These are phyloP conservation scores for Teinopalpus imperialis DNA, from an alignment of 2,888 invertebrate genomes.

Conservation along the genomic window DNA sequence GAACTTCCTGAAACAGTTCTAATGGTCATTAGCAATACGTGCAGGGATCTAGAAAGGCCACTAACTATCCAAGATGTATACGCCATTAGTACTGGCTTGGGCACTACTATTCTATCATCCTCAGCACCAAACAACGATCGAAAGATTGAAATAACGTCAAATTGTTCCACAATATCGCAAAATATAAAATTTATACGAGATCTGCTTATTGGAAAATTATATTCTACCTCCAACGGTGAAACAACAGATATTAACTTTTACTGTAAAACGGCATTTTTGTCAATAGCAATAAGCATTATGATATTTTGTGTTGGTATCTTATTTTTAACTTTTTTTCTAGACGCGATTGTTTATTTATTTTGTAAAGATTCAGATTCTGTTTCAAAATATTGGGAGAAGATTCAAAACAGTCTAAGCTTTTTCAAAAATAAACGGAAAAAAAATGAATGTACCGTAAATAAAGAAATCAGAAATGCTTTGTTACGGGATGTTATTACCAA, in stretches of 20 bases:
- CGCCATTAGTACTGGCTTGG: constrained; percentile 51
- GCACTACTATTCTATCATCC: constrained; percentile 37
- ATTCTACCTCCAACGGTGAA: constrained; percentile 36
- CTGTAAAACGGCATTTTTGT: constrained; percentile 44
- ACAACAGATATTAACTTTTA: constrained; percentile 40
- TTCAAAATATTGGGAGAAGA: constrained; percentile 35
- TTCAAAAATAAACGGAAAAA: constrained; percentile 25
- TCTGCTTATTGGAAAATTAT: constrained; percentile 53
- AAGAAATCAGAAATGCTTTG: constrained; percentile 46
- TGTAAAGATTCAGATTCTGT: constrained; percentile 33
- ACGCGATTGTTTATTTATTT: constrained; percentile 37
- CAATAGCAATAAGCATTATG: constrained; percentile 45
- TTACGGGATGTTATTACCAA: constrained; percentile 57
- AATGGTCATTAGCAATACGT: constrained; percentile 50
- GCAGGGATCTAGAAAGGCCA: constrained; percentile 52
- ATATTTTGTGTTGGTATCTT: constrained; percentile 33
- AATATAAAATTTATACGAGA: constrained; percentile 54
- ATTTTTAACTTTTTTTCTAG: constrained; percentile 36
- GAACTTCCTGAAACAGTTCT: constrained; percentile 54
- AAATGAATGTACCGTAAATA: constrained; percentile 33
- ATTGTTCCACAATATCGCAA: constrained; percentile 63
- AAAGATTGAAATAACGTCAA: constrained; percentile 45
- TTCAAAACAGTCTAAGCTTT: constrained; percentile 31
- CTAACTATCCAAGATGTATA: constrained; percentile 54
- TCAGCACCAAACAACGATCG: constrained; percentile 24